Base-by-base conservation (phyloP, 2,113 vertebrate genomes). In the Brachionichthys hirsutus region DNA sequence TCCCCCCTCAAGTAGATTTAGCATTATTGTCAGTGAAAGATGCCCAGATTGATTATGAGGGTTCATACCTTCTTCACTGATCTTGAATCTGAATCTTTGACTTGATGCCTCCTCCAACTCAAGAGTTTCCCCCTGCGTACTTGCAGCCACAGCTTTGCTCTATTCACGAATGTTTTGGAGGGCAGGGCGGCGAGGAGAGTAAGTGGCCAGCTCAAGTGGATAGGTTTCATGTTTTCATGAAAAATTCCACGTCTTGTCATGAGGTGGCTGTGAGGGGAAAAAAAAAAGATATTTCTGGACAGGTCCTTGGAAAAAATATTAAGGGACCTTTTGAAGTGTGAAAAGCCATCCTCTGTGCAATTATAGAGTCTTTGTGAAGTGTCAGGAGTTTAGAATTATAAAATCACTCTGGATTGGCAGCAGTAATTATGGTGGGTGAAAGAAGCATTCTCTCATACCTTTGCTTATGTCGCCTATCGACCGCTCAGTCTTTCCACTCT, bases 211-310 rank as follows among this genome's bases (percentile, higher is more conserved):
- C 81, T 74, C 68, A 66, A 68, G 81, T 84, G 90, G 81, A 8
- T 20, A 80, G 92, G 93, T 85, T 91, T 93, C 79, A 77, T 91
- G 90, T 93, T 94, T 95, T 94, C 92, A 81, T 94, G 93, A 91
- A 94, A 94, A 94, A 97, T 95, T 94, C 91, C 93, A 92, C 94
- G 93, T 91, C 90, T 88, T 87, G 76, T 71, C 83, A 88, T 14
- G 51, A 94, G 85, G 59, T 78, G 53, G 67, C 64, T 73, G 87
- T 85, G 71, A 52, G 51, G 14, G 17, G 44, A 62, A 68, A 71
- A 66, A 80, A 65, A 43, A 75, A 72, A 85, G 81, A 71, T 77
- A 81, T 90, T 90, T 90, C 78, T 78, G 85, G 77, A 73, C 78
- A 66, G 66, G 86, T 86, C 87, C 51, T 63, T 12, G 77, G 81